Percentiles rank a stretch among this genome's conserved stretches.
These are phyloP conservation scores for Lepus europaeus DNA, from an alignment of 2,113 vertebrate genomes.

Conservation along the genomic window DNA sequence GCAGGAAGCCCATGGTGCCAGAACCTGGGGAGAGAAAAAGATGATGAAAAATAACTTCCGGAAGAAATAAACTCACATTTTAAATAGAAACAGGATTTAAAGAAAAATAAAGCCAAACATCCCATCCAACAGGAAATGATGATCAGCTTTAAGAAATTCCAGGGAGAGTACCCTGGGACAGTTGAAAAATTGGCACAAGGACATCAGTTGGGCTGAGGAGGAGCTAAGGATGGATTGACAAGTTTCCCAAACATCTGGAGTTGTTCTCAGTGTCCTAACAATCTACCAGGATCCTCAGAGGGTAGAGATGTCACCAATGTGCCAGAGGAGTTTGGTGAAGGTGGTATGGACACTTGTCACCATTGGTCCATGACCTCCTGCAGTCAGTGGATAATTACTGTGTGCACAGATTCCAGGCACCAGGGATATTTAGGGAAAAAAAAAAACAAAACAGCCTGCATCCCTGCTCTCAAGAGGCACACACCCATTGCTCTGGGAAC, in stretches of 20 bases:
- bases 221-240: not conserved
- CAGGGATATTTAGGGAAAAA: not conserved
- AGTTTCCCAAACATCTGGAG: not conserved
- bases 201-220: not conserved
- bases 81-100: conserved; percentile 67
- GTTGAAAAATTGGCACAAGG: conserved; percentile 11
- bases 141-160: conserved; percentile 63
- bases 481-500: not conserved
- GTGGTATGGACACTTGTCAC: not conserved
- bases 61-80: conserved; percentile 70
- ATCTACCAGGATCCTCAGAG: not conserved
- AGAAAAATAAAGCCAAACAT: conserved; percentile 61
- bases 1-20: conserved; percentile 30
- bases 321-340: not conserved
- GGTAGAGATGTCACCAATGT: not conserved
- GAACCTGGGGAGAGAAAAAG: conserved; percentile 55
- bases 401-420: no score
- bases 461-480: not conserved
- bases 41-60: conserved; percentile 73
- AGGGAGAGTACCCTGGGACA: not conserved
- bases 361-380: not conserved
- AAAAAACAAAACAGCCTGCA: not conserved
- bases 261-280: not conserved
- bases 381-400: not conserved
- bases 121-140: conserved; percentile 75